Conservation (phyloP, 1,140 invertebrate genomes). For the Sarcophaga peregrina region DNA sequence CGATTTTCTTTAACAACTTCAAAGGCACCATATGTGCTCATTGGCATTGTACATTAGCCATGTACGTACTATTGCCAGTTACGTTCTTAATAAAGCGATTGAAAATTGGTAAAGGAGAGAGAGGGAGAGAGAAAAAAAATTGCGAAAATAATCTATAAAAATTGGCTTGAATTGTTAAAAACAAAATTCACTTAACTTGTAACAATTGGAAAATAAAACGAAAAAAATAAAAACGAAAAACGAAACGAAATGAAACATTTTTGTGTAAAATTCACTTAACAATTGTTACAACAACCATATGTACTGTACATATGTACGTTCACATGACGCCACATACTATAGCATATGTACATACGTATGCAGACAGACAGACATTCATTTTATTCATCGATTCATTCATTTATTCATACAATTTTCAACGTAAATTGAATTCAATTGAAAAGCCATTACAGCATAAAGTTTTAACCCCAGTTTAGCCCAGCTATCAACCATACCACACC, state of each 20-base stretch:
- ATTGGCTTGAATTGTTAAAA: slow-evolving; percentile 7
- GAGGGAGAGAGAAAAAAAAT: too few relatives aligned
- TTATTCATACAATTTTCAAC: background rate
- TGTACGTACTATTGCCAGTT: too few relatives aligned
- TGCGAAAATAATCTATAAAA: background rate
- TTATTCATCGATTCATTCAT: background rate
- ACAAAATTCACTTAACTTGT: background rate
- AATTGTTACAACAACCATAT: background rate
- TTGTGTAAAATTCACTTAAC: slow-evolving; percentile 12
- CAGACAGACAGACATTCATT: background rate
- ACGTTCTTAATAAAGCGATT: too few relatives aligned
- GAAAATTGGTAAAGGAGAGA: too few relatives aligned
- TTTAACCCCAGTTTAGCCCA: background rate
- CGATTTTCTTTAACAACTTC: too few relatives aligned
- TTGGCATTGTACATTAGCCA: too few relatives aligned
- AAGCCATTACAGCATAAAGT: background rate
- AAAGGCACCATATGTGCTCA: too few relatives aligned
- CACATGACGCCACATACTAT: background rate
- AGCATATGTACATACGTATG: too few relatives aligned
- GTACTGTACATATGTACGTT: background rate
- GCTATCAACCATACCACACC: background rate
- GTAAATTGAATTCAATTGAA: slow-evolving; percentile 7
- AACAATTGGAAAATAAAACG: too few relatives aligned
- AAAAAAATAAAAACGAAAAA: too few relatives aligned
- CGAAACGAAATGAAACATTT: too few relatives aligned